Conservation (phyloP, 2,113 vertebrate species). For the Podiceps cristatus region DNA sequence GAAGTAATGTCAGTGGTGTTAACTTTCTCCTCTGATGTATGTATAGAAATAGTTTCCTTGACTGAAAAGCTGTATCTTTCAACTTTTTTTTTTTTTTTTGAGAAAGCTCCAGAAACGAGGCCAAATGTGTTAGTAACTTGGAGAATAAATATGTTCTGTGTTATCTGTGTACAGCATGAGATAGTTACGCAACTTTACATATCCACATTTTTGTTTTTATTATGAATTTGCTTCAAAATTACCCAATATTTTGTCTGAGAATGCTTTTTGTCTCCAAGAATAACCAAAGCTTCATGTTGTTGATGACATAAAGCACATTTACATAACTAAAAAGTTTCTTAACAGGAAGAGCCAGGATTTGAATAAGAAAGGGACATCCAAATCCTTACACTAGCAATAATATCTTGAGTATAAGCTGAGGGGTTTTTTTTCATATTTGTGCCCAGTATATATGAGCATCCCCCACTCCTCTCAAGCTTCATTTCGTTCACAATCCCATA, state of each 20-base stretch:
- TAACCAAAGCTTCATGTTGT: neutral
- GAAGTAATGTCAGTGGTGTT: neutral
- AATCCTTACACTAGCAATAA: neutral
- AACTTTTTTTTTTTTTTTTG: neutral
- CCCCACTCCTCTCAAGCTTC: neutral
- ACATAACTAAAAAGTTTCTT: neutral
- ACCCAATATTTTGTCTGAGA: neutral
- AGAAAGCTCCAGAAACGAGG: neutral
- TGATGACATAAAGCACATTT: neutral
- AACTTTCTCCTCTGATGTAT: neutral
- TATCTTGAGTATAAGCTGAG: neutral
- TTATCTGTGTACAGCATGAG: neutral
- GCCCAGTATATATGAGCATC: neutral
- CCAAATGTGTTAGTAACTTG: neutral
- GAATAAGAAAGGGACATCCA: neutral
- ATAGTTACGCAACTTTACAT: neutral
- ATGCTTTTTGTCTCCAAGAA: neutral
- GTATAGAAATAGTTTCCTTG: neutral
- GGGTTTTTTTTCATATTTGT: neutral
- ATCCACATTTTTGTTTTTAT: neutral
- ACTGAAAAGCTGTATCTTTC: neutral
- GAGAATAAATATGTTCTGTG: neutral
- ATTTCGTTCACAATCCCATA: neutral
- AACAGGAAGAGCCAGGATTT: neutral
- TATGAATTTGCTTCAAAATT: neutral